Base-by-base conservation (phyloP, 1,140 invertebrate species). In the Hirudo medicinalis region DNA sequence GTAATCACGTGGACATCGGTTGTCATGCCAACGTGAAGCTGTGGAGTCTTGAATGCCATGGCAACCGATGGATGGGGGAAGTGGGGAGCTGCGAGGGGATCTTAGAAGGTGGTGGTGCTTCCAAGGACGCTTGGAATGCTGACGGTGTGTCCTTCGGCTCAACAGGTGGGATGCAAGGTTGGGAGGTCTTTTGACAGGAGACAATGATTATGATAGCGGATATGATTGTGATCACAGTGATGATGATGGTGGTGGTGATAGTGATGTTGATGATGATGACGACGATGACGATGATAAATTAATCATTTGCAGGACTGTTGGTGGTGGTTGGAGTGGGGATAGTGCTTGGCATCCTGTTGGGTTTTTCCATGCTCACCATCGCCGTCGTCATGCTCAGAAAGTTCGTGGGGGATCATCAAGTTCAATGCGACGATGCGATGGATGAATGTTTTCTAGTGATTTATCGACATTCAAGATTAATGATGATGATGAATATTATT, bases 291-390 rank as follows among this genome's bases (percentile, higher is more conserved):
- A 63, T 25, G 29, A 13, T 63, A 20, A 63, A 22, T 32, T 3
- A 22, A 15, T 2, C 40, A 9, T 0, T 54, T 54, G 5, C 49
- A 70, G 69, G 69, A 2, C 53, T 70, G 11, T 49, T 70, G 32
- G n/a, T 54, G 69, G 49, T 70, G 0, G 69, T 70, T 70, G 69
- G 69, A 25, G 53, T 70, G 2, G 69, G 69, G 4, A 54, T 70
- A 20, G 69, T 70, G 29, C 69, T 70, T 70, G 69, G 69, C n/a
- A 70, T 70, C 53, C n/a, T 70, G 19, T 36, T 70, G 32, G 69
- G 69, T 20, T 70, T 70, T 49, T 70, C 69, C 29, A 70, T 70
- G 69, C 49, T 70, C 36, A 53, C 69, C 43, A 49, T 70, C 49
- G 69, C 69, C 29, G 69, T 70, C 29, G 69, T 54, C 22, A 36